Conservation (phyloP, 2,797 vertebrate species). For the Galagoides demidoff region DNA sequence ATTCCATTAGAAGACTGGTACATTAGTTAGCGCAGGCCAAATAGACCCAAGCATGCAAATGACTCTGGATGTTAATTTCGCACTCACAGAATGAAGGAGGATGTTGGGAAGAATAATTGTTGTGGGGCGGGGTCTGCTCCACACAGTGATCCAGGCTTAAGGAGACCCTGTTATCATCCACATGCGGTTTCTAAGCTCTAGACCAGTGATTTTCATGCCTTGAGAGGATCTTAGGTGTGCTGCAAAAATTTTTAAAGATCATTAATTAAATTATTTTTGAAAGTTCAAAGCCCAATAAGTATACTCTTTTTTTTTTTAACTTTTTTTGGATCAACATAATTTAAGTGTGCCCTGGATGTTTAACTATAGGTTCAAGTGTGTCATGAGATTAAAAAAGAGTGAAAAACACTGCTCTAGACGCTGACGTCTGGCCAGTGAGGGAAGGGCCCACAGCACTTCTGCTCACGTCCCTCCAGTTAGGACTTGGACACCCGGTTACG, state of each 20-base stretch:
- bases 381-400: too few species aligned
- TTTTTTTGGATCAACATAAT: too few species aligned
- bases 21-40: neutral
- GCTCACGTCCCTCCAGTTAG: accelerated
- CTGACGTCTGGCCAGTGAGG: neutral
- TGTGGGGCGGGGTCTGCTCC: neutral
- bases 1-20: neutral
- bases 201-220: too few species aligned
- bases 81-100: neutral
- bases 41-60: neutral
- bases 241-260: too few species aligned
- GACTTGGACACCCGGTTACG: neutral
- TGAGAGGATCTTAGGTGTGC: too few species aligned
- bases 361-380: too few species aligned
- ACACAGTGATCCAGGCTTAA: neutral
- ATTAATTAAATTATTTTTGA: too few species aligned
- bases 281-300: too few species aligned
- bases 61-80: neutral
- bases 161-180: accelerated
- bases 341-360: too few species aligned
- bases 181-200: neutral
- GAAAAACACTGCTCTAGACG: too few species aligned
- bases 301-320: too few species aligned
- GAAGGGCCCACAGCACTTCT: accelerated
- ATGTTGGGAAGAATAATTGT: neutral